Evolutionary conservation across 2,797 vertebrate species (phyloP).

Genomic region (Glossophaga mutica): DNA sequence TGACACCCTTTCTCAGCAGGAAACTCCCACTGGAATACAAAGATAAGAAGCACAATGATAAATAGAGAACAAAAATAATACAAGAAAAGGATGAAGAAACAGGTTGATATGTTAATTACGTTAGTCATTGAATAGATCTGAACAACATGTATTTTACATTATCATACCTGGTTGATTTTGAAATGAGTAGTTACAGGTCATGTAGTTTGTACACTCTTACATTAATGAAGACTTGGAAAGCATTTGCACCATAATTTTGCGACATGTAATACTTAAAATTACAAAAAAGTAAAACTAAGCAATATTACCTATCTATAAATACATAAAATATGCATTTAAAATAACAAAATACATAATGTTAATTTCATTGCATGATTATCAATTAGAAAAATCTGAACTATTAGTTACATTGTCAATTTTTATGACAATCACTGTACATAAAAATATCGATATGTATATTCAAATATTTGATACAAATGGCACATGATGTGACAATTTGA

Average conservation of each 20-base stretch:
- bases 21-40: background rate
- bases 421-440: background rate
- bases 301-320: background rate
- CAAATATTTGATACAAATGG: background rate
- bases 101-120: background rate
- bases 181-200: background rate
- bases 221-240: background rate
- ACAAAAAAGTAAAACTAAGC: background rate
- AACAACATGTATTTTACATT: background rate
- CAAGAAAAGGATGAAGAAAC: background rate
- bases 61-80: background rate
- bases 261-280: background rate
- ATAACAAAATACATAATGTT: background rate
- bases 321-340: background rate
- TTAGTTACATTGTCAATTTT: background rate
- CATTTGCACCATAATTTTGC: background rate
- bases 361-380: background rate
- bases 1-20: background rate
- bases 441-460: background rate
- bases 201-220: background rate
- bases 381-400: background rate
- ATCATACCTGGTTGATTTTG: background rate
- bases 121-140: background rate
- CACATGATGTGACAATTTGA: background rate
- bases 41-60: background rate